A percentile compares a stretch with the other conserved stretches of the same genome.
phyloP scores from a whole-genome alignment of 2,888 invertebrate genomes.

The Epistrophe grossulariae region DNA sequence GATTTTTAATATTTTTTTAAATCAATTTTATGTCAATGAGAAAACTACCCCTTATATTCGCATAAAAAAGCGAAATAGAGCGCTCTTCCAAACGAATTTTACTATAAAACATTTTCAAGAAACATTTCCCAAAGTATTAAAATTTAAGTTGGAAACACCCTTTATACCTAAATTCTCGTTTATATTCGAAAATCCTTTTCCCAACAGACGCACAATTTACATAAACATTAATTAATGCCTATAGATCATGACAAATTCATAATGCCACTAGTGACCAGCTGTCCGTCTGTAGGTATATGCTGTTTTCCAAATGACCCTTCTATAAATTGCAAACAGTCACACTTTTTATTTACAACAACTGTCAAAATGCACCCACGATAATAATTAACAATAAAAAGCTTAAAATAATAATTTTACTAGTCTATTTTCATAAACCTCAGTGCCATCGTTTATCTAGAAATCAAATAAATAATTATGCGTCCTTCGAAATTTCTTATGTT shows the following conservation, averaged over 20 bases:
- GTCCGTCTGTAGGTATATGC: too few relatives aligned
- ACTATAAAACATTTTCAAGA: neutral
- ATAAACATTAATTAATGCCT: too few relatives aligned
- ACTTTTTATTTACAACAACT: slow-evolving; percentile 40
- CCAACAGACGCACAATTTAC: neutral
- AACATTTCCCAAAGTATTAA: too few relatives aligned
- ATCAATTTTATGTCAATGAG: too few relatives aligned
- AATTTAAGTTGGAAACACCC: too few relatives aligned
- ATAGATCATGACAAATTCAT: neutral
- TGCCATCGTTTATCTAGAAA: neutral
- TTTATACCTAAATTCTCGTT: too few relatives aligned
- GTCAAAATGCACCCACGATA: slow-evolving; percentile 47
- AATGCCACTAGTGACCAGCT: neutral
- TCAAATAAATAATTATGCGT: slow-evolving; percentile 38
- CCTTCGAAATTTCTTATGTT: slow-evolving; percentile 18
- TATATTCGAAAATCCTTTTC: too few relatives aligned
- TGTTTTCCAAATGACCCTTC: slow-evolving; percentile 2
- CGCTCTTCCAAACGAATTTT: too few relatives aligned
- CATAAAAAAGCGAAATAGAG: too few relatives aligned
- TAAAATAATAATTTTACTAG: neutral
- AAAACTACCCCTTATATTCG: too few relatives aligned
- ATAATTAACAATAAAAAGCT: slow-evolving; percentile 10
- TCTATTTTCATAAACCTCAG: neutral
- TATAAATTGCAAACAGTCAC: neutral
- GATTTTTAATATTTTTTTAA: too few relatives aligned